Base-by-base conservation (phyloP, 1,140 invertebrate species). In the Lepidurus apus region DNA sequence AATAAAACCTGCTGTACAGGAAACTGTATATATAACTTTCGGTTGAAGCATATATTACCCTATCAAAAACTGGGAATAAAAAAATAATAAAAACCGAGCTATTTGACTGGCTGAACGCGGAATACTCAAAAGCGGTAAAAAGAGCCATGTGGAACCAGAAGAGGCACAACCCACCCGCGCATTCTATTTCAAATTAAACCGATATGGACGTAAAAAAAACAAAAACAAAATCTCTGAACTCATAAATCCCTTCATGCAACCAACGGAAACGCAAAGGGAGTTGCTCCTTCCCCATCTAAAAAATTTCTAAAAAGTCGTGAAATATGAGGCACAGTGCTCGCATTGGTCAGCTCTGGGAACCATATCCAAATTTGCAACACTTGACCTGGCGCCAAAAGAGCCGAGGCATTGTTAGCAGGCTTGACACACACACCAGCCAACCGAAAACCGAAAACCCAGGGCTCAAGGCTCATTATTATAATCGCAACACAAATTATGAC, bases 81-180 rank as follows among this genome's bases (percentile, higher is more conserved):
- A 65, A 34, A 34, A 34, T 4, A 34, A 17, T 21, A 21, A 65
- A 65, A 65, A n/a, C 10, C 10, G 17, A 7, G 17, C 0, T 6
- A 65, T 65, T 21, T 21, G 17, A 65, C 53, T 65, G 53, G 53
- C 53, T 65, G n/a, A 21, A 21, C 53, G 21, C 53, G 53, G 17
- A 21, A 13, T 65, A n/a, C 17, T 21, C 3, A n/a, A 65, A 65
- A 1, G 17, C 21, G 53, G 53, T n/a, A 65, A n/a, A 65, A 65
- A 21, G 21, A 65, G 21, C 13, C 53, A 65, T n/a, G 53, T 65
- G 53, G 53, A 65, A 65, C 53, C 34, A 21, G 21, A n/a, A 65
- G n/a, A 65, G 53, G 53, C 53, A n/a, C 53, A n/a, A n/a, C 53
- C 53, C 53, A 65, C 53, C 53, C 53, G 53, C 53, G 53, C 53